phyloP scores from a whole-genome alignment of 2,797 vertebrate genomes.

The Myotis findleyi region DNA sequence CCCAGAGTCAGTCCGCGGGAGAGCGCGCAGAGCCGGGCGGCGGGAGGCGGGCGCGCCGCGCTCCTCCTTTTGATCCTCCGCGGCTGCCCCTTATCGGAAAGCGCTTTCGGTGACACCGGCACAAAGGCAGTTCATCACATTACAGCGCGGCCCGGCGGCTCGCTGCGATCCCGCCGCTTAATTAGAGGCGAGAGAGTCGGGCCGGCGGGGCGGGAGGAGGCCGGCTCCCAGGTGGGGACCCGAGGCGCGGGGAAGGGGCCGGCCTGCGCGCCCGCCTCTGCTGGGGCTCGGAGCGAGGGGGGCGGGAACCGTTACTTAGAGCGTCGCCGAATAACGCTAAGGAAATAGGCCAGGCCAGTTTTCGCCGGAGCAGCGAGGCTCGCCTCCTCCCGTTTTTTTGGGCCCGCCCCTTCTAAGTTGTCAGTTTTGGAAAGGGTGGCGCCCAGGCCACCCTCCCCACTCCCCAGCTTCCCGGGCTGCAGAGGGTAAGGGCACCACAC shows the following conservation, averaged over 20 bases:
- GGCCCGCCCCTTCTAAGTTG: not conserved
- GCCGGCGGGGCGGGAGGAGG: slow-evolving; percentile 89
- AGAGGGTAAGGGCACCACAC: not conserved
- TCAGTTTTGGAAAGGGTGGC: not conserved
- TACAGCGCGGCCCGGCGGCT: slow-evolving; percentile 90
- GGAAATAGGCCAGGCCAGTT: not conserved
- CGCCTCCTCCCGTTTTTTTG: not conserved
- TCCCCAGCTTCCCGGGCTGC: not conserved
- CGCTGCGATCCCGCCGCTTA: slow-evolving; percentile 91
- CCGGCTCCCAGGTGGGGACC: slow-evolving; percentile 86
- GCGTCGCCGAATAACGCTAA: not conserved
- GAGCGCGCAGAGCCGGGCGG: slow-evolving; percentile 31
- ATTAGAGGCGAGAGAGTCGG: slow-evolving; percentile 90
- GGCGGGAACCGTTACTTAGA: not conserved
- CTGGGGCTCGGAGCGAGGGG: not conserved
- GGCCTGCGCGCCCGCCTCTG: not conserved
- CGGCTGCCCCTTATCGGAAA: slow-evolving; percentile 93
- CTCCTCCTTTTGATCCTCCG: slow-evolving; percentile 88
- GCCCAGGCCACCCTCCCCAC: not conserved
- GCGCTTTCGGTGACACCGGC: slow-evolving; percentile 94
- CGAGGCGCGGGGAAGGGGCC: slow-evolving; percentile 75
- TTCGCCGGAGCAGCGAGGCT: fast-evolving
- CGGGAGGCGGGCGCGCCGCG: slow-evolving; percentile 43
- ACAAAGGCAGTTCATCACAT: slow-evolving; percentile 93
- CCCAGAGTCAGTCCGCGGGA: not conserved